Percentiles rank a stretch among this genome's conserved stretches.
Conservation (phyloP, 1,140 invertebrate genomes). For the Papilio polytes region DNA sequence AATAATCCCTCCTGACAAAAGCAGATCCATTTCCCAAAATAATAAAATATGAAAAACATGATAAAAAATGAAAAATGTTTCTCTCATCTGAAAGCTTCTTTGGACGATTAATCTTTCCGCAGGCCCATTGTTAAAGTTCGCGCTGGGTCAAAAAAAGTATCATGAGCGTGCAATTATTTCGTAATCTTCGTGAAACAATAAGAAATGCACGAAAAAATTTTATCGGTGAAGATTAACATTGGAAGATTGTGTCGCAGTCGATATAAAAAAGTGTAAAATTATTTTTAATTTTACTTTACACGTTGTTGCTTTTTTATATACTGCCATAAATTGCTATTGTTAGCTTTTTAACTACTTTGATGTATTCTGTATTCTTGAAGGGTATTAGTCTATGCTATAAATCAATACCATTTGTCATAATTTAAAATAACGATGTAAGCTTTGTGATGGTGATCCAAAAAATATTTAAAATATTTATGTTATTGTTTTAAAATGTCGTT, state of each 20-base stretch:
- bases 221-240: slow-evolving; percentile 3
- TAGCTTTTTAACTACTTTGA: too few relatives aligned
- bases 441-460: too few relatives aligned
- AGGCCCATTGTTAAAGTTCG: slow-evolving; percentile 37
- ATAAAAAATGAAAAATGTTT: slow-evolving; percentile 42
- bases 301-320: background rate
- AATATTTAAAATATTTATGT: too few relatives aligned
- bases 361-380: too few relatives aligned
- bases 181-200: slow-evolving; percentile 23
- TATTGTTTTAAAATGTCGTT: too few relatives aligned
- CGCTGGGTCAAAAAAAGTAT: slow-evolving; percentile 31
- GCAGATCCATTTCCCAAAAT: slow-evolving; percentile 23
- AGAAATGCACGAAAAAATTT: background rate
- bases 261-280: background rate
- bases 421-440: too few relatives aligned
- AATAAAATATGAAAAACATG: slow-evolving; percentile 33
- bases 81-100: slow-evolving; percentile 38
- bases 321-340: too few relatives aligned
- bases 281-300: background rate
- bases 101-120: slow-evolving; percentile 40
- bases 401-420: too few relatives aligned
- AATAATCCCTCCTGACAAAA: slow-evolving; percentile 9
- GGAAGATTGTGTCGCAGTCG: background rate
- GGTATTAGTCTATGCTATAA: too few relatives aligned
- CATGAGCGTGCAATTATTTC: slow-evolving; percentile 29